These are phyloP conservation scores for Sepiola atlantica DNA, from an alignment of 2,888 invertebrate genomes.

Conservation along the genomic window DNA sequence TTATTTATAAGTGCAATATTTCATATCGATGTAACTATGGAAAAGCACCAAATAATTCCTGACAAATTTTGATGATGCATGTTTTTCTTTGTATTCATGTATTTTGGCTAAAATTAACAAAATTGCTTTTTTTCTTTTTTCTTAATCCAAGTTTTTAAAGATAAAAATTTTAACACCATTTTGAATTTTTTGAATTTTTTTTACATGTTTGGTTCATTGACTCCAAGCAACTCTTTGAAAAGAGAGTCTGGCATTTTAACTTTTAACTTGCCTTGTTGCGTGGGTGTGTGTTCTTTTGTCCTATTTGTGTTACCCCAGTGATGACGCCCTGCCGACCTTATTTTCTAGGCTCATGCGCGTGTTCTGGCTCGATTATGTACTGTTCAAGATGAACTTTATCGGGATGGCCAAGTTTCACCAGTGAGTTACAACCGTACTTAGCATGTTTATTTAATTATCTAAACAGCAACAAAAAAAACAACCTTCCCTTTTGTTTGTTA, in stretches of 20 bases:
- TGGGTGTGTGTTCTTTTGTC: background rate
- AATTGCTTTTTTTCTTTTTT: no score
- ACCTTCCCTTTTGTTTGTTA: background rate
- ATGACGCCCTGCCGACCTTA: background rate
- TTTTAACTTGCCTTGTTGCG: background rate
- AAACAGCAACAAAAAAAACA: no score
- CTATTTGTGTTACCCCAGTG: background rate
- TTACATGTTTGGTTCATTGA: no score
- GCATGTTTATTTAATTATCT: background rate
- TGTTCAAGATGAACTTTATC: slow-evolving; percentile 47
- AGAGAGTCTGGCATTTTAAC: background rate
- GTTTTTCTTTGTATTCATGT: background rate
- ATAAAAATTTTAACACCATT: no score
- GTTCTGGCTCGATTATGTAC: slow-evolving; percentile 45
- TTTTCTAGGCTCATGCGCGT: slow-evolving; percentile 48
- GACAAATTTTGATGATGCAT: background rate
- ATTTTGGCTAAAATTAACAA: no score
- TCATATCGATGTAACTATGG: no score
- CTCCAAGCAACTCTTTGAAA: no score
- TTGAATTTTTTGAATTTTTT: no score
- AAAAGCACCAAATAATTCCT: background rate
- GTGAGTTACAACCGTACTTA: slow-evolving; percentile 45
- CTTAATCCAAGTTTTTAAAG: no score
- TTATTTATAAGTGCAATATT: no score
- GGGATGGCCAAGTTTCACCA: slow-evolving; percentile 45